phyloP scores from a whole-genome alignment of 2,113 vertebrate genomes.

The Conger conger region DNA sequence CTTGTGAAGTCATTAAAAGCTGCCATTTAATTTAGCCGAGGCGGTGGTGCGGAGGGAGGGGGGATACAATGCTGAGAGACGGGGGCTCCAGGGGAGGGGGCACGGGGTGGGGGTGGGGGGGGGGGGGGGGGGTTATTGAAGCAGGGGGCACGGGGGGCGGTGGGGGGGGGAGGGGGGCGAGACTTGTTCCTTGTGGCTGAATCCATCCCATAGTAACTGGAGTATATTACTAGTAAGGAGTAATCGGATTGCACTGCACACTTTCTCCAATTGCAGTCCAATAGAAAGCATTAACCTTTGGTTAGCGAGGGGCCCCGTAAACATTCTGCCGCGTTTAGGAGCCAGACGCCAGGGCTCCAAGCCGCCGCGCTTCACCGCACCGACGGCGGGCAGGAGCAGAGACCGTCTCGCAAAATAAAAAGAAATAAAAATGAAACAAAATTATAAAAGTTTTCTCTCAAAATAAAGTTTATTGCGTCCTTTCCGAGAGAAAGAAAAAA shows the following conservation, averaged over 20 bases:
- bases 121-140: slow-evolving; percentile 42
- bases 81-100: not conserved
- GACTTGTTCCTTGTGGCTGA: slow-evolving; percentile 45
- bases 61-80: not conserved
- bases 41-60: slow-evolving; percentile 19
- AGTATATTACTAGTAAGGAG: slow-evolving; percentile 52
- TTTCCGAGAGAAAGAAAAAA: not conserved
- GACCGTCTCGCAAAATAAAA: not conserved
- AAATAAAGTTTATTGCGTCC: not conserved
- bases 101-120: slow-evolving; percentile 17
- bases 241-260: slow-evolving; percentile 43
- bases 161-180: slow-evolving; percentile 45
- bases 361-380: not conserved
- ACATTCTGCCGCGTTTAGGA: slow-evolving; percentile 42
- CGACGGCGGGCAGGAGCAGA: not conserved
- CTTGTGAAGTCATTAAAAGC: slow-evolving; percentile 74
- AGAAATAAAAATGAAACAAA: no score
- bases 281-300: slow-evolving; percentile 65
- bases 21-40: slow-evolving; percentile 71
- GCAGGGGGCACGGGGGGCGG: slow-evolving; percentile 11
- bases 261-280: slow-evolving; percentile 52
- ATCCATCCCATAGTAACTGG: slow-evolving; percentile 44
- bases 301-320: slow-evolving; percentile 50
- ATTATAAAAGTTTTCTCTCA: not conserved
- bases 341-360: not conserved